phyloP scores from a whole-genome alignment of 2,113 vertebrate species.

The Fregata magnificens region DNA sequence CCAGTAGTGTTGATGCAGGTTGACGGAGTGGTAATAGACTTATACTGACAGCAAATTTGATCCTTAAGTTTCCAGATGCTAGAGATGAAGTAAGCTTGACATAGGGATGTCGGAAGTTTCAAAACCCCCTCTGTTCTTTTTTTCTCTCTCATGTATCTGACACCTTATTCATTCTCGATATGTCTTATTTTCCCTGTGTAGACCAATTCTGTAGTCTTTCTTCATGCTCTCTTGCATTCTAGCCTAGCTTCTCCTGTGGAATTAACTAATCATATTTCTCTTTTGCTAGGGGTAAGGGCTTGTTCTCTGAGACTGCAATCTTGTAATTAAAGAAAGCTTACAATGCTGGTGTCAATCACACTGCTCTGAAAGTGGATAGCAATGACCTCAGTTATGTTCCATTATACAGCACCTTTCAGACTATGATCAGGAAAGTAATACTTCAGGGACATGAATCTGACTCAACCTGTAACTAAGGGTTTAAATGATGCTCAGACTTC shows the following conservation, averaged over 20 bases:
- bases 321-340: conserved; percentile 60
- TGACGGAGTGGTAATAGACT: background rate
- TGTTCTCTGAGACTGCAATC: conserved; percentile 47
- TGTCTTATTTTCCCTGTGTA: background rate
- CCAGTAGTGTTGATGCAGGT: background rate
- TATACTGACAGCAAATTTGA: background rate
- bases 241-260: background rate
- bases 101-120: background rate
- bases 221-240: background rate
- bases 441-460: background rate
- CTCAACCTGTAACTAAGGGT: background rate
- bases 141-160: background rate
- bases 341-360: conserved; percentile 38
- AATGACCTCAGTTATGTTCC: conserved; percentile 36
- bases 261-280: conserved; percentile 57
- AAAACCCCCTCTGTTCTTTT: background rate
- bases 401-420: conserved; percentile 37
- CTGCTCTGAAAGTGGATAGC: background rate
- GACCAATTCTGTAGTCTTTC: background rate
- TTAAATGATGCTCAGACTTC: background rate
- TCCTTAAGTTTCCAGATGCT: background rate
- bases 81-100: background rate
- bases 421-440: conserved; percentile 22
- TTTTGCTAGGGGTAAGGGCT: conserved; percentile 25
- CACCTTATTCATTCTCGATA: background rate